Conservation (phyloP, 2,797 vertebrate species). For the Denticeps clupeoides region DNA sequence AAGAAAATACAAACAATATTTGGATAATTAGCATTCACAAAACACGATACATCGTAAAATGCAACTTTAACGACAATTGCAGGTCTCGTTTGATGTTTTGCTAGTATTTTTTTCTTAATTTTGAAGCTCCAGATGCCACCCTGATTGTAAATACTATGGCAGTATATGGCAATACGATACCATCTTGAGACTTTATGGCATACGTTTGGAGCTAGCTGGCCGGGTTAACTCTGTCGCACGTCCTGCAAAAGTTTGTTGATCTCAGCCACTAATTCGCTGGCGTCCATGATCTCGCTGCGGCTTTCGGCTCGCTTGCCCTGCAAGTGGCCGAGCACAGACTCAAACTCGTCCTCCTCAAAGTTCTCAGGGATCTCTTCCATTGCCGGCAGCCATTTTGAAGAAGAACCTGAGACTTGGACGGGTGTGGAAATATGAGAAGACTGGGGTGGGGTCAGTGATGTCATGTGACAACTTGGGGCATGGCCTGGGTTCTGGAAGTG, state of each 20-base stretch:
- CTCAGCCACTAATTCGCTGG: constrained; percentile 93
- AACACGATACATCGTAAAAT: constrained; percentile 94
- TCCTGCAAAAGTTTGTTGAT: constrained; percentile 97
- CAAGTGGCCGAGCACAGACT: constrained; percentile 85
- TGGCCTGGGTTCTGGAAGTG: constrained; percentile 88
- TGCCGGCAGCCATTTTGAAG: constrained; percentile 88
- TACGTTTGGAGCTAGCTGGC: too few species aligned
- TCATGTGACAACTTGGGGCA: constrained; percentile 64
- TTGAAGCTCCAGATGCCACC: constrained; percentile 32
- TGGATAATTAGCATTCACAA: constrained; percentile 97
- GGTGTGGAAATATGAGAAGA: constrained; percentile 22
- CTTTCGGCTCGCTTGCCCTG: constrained; percentile 73
- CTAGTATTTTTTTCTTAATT: constrained; percentile 16
- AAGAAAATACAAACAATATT: constrained; percentile 86
- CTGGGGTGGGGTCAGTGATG: constrained; percentile 33
- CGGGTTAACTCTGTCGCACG: constrained; percentile 89
- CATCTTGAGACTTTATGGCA: too few species aligned
- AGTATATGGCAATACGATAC: too few species aligned
- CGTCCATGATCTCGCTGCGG: constrained; percentile 93
- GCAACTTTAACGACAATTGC: constrained; percentile 79
- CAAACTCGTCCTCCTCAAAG: constrained; percentile 93
- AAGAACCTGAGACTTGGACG: constrained; percentile 47
- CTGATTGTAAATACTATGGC: too few species aligned
- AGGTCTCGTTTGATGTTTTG: constrained; percentile 41
- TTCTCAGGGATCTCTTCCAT: constrained; percentile 99